These are phyloP conservation scores for Myotis pilosus DNA, from an alignment of 2,797 vertebrate species.

Conservation along the genomic window DNA sequence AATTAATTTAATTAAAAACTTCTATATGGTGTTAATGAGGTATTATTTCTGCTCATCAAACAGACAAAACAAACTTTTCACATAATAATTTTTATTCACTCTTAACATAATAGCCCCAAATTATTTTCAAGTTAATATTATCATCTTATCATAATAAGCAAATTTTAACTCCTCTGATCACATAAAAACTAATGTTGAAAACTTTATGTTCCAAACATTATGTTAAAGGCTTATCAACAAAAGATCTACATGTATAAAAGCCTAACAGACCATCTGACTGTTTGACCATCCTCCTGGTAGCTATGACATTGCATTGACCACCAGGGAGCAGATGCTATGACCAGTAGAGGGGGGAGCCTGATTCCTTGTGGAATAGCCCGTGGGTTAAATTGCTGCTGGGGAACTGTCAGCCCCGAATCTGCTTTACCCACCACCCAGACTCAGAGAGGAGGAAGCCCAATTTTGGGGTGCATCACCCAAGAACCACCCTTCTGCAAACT, in stretches of 20 bases:
- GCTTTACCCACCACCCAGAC: too few species aligned
- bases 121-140: slow-evolving; percentile 63
- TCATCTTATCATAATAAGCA: slow-evolving; percentile 58
- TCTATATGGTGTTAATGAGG: slow-evolving; percentile 62
- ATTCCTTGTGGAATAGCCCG: too few species aligned
- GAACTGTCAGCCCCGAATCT: too few species aligned
- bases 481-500: too few species aligned
- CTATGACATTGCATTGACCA: too few species aligned
- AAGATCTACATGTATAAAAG: not conserved
- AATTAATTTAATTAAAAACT: slow-evolving; percentile 74
- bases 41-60: slow-evolving; percentile 71
- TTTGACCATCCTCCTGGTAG: too few species aligned
- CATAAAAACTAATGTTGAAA: slow-evolving; percentile 54
- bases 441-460: too few species aligned
- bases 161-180: slow-evolving; percentile 30
- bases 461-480: too few species aligned
- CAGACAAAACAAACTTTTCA: slow-evolving; percentile 46
- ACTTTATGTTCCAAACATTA: not conserved
- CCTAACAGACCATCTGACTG: too few species aligned
- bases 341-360: too few species aligned
- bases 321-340: too few species aligned
- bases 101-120: slow-evolving; percentile 35
- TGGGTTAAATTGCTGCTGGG: too few species aligned
- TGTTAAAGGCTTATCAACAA: not conserved
- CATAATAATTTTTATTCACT: slow-evolving; percentile 55